Evolutionary conservation across 2,888 invertebrate genomes (phyloP), one percentile per base, ranked within the genome.

Genomic region (Netelia virgata): DNA sequence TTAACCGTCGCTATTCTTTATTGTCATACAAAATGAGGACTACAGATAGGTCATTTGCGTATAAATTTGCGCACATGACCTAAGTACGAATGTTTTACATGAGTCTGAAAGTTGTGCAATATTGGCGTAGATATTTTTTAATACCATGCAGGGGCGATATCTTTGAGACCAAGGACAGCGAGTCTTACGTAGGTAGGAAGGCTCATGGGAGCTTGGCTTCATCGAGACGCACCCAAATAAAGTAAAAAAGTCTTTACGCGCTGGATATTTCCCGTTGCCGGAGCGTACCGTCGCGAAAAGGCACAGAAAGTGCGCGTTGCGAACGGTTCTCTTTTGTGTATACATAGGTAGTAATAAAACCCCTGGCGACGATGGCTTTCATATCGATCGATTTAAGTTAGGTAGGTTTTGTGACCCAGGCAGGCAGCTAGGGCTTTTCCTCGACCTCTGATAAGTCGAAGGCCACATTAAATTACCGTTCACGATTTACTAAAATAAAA

Each of bases 151-250:
- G 73, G 72, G 80, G 84, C 59, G 74, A 83, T 72, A 78, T 76
- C 55, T 88, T 88, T 83, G 88, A 85, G 89, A 86, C 84, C 90
- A 88, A 90, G 89, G 89, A 87, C 86, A 79, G n/a, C 88, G 59
- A 81, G 86, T 86, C 75, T 86, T 59, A 80, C 84, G 83, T 84
- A 70, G 70, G 78, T 53, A 61, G 76, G 70, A 68, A 53, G 36
- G 23, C 61, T 16, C 23, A 14, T 28, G 20, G 53, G 43, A 50
- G 70, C 63, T 53, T 55, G 47, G 41, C 50, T 43, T 53, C 23
- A 43, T 41, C 73, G 59, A 69, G 86, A 84, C 86, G 86, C 82
- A 69, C 74, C 87, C 87, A 85, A 87, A 88, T 87, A 84, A 86
- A 86, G 88, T 64, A 66, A 86, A 86, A 86, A 87, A 68, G 61